Evolutionary conservation across 2,797 vertebrate species (phyloP).

Genomic region (Aselliscus stoliczkanus): DNA sequence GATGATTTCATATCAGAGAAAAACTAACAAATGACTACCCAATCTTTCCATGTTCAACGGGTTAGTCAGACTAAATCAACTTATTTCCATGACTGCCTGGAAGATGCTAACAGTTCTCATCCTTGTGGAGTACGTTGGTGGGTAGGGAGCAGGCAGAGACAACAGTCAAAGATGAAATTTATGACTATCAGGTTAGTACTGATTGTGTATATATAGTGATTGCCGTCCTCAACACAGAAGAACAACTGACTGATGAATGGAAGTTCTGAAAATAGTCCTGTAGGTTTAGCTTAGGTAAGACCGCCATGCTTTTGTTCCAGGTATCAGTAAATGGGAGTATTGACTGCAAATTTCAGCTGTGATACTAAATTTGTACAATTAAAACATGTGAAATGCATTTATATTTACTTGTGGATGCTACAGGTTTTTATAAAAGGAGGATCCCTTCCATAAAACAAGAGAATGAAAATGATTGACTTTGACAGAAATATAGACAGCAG

Average conservation of each 20-base stretch:
- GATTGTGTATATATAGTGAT: neutral
- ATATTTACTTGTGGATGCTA: neutral
- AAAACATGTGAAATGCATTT: neutral
- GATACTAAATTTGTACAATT: neutral
- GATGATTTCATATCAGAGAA: neutral
- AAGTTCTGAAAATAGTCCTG: neutral
- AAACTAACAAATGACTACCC: neutral
- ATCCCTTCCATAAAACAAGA: neutral
- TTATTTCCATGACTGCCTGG: neutral
- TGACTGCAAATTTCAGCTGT: neutral
- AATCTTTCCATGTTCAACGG: neutral
- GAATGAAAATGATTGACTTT: constrained; percentile 48
- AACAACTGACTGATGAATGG: neutral
- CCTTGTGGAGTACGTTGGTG: neutral
- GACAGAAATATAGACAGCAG: constrained; percentile 54
- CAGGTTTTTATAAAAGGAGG: constrained; percentile 23
- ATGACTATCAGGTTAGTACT: neutral
- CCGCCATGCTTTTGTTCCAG: neutral
- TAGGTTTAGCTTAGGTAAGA: neutral
- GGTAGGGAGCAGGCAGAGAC: neutral
- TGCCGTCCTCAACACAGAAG: neutral
- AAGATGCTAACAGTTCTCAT: neutral
- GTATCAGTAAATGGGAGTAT: neutral
- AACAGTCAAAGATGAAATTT: neutral
- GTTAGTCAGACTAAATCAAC: neutral